phyloP scores from a whole-genome alignment of 2,888 invertebrate species.

The Incurvaria masculella region DNA sequence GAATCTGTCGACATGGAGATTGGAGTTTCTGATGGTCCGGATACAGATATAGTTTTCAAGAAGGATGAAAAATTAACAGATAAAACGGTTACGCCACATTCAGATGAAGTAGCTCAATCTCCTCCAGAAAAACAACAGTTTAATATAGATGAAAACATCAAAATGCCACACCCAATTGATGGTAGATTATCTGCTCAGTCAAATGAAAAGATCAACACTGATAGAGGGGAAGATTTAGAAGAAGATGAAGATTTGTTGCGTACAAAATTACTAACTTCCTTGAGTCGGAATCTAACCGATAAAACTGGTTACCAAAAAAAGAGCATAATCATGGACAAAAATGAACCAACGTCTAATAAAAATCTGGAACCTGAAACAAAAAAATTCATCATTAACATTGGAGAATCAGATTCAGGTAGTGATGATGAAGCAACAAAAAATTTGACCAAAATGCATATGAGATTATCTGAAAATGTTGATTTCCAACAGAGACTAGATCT shows the following conservation, averaged over 20 bases:
- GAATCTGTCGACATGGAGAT: conserved; percentile 55
- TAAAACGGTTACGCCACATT: no score
- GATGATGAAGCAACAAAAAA: conserved; percentile 52
- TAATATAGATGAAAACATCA: neutral
- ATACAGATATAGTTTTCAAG: conserved; percentile 25
- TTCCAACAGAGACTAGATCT: conserved; percentile 45
- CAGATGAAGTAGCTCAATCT: no score
- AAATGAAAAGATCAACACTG: conserved; percentile 8
- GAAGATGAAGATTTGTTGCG: conserved; percentile 61
- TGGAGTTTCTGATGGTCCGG: conserved; percentile 39
- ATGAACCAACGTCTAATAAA: conserved; percentile 12
- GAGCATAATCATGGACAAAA: conserved; percentile 15
- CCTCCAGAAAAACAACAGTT: no score
- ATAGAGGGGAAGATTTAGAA: conserved; percentile 41
- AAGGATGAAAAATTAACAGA: no score
- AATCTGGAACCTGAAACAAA: conserved; percentile 28
- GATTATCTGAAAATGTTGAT: conserved; percentile 39
- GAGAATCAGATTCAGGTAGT: conserved; percentile 48
- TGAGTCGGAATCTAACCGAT: conserved; percentile 54
- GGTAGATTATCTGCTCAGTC: neutral
- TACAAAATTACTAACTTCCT: conserved; percentile 56
- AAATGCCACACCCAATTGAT: neutral
- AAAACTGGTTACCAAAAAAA: conserved; percentile 24
- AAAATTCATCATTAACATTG: conserved; percentile 42
- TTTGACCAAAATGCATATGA: conserved; percentile 50